Conservation (phyloP, 2,888 invertebrate genomes). For the Yponomeuta cagnagella region DNA sequence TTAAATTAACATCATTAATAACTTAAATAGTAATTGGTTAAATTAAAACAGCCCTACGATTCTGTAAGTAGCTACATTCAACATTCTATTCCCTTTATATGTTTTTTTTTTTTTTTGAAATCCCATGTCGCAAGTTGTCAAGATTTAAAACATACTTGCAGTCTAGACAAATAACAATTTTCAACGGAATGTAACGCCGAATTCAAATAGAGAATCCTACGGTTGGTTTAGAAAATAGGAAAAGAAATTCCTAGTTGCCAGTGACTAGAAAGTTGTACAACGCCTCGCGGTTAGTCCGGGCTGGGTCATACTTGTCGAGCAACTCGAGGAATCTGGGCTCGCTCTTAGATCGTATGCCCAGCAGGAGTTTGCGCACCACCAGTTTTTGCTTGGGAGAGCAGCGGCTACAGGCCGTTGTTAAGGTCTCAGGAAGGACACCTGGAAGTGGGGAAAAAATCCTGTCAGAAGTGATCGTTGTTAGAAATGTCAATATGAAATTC, state of each 20-base stretch:
- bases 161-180: background rate
- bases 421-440: constrained; percentile 83
- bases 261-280: constrained; percentile 72
- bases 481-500: background rate
- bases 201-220: constrained; percentile 5
- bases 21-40: background rate
- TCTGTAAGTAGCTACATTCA: background rate
- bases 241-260: constrained; percentile 51
- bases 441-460: constrained; percentile 20
- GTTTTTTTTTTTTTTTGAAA: background rate
- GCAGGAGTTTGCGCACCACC: constrained; percentile 77
- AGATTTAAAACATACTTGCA: too few relatives aligned
- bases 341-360: constrained; percentile 81
- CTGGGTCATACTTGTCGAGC: constrained; percentile 83
- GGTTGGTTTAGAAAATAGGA: background rate
- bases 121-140: background rate
- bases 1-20: background rate
- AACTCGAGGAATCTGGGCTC: constrained; percentile 80
- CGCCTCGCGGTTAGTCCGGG: constrained; percentile 77
- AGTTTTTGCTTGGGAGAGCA: constrained; percentile 80
- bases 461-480: background rate
- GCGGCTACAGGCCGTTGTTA: constrained; percentile 79
- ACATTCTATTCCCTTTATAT: background rate
- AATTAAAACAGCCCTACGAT: background rate
- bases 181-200: background rate